Evolutionary conservation across 2,797 vertebrate genomes (phyloP), one percentile per base, ranked within the genome.

Genomic region (Allobates femoralis): DNA sequence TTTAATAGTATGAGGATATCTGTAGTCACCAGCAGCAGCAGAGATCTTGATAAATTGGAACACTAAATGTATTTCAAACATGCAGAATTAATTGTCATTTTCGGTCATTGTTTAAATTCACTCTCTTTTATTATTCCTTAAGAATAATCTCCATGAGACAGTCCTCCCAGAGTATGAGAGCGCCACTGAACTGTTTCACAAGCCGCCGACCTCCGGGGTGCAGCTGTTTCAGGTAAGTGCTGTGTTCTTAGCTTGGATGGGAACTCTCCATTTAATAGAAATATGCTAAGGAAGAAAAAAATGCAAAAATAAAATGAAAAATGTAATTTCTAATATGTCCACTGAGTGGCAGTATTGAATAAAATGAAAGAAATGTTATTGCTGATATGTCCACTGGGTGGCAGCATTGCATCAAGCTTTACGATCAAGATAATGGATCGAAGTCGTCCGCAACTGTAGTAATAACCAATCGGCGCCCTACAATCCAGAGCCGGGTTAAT

Each of bases 191-290:
- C 85, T 95, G 79, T 96, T 94, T 85, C 95, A 94, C 53, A 94
- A 93, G 60, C 94, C 96, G 26, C 91, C 93, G 11, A 95, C 96
- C 0, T 92, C 94, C 86, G 96, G 96, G 0, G 90, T 95, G 2
- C 98, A 99, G 87, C 83, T 99, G 62, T 99, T 94, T 92, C 98
- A 99, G 95, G 98, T 99, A 91, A n/a, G n/a, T n/a, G n/a, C n/a
- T n/a, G n/a, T n/a, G n/a, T n/a, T n/a, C n/a, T n/a, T n/a, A n/a
- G n/a, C n/a, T n/a, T n/a, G n/a, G n/a, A n/a, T n/a, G n/a, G n/a
- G n/a, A n/a, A n/a, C n/a, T n/a, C 19, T 26, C 11, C n/a, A 26
- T 60, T 60, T 60, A 11, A 26, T 26, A 60, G 12, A 60, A 60
- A 60, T 3, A 60, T 11, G 0, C 58, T 60, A n/a, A 10, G 10